Percentiles rank a stretch among this genome's conserved stretches.
phyloP scores from a whole-genome alignment of 2,888 invertebrate genomes.

The Argyra leucocephala region DNA sequence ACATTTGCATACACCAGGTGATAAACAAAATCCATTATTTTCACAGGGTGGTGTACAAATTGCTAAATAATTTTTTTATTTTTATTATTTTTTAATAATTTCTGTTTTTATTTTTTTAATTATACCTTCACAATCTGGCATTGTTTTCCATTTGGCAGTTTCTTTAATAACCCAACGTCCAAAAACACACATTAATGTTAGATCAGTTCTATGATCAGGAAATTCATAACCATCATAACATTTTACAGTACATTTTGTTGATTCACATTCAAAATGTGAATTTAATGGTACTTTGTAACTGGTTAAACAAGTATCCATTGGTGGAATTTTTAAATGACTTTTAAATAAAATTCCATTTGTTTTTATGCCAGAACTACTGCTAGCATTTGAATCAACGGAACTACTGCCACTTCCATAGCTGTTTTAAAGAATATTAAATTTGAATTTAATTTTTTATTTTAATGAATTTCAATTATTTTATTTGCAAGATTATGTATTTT shows the following conservation, averaged over 20 bases:
- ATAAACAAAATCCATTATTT: slow-evolving; percentile 71
- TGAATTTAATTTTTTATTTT: too few species aligned
- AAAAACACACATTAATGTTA: slow-evolving; percentile 34
- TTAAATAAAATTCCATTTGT: neutral
- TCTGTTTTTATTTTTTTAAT: slow-evolving; percentile 27
- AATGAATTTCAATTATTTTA: too few species aligned
- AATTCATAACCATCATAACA: slow-evolving; percentile 33
- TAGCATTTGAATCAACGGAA: neutral
- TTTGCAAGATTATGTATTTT: too few species aligned
- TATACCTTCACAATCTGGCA: slow-evolving; percentile 60
- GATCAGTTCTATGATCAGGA: slow-evolving; percentile 26
- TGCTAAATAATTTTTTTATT: too few species aligned
- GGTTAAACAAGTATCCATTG: neutral
- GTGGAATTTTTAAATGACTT: neutral
- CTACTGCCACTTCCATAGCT: neutral
- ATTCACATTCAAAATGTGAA: neutral
- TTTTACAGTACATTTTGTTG: slow-evolving; percentile 29
- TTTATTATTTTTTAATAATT: too few species aligned
- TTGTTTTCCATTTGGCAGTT: slow-evolving; percentile 38
- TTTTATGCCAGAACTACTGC: neutral
- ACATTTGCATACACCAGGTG: slow-evolving; percentile 67
- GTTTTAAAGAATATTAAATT: neutral
- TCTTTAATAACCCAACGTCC: slow-evolving; percentile 36
- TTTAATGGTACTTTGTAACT: neutral
- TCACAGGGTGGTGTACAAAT: slow-evolving; percentile 64